Conservation (phyloP, 2,113 vertebrate species). For the Myiagra hebetior region DNA sequence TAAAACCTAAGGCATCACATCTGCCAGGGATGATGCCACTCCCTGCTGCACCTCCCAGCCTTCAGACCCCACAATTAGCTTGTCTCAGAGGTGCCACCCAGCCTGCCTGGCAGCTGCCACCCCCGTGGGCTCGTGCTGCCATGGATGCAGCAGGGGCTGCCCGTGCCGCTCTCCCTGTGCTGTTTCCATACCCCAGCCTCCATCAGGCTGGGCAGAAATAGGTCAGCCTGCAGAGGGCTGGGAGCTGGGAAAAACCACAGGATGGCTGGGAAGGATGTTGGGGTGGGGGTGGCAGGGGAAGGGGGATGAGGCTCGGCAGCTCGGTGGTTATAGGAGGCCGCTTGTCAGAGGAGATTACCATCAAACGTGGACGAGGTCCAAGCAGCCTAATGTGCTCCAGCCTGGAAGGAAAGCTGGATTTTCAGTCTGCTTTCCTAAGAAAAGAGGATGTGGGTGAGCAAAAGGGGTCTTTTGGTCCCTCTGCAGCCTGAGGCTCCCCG, state of each 20-base stretch:
- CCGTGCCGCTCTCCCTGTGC: fast-evolving
- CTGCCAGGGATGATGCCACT: fast-evolving
- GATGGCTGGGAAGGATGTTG: not conserved
- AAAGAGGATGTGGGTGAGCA: not conserved
- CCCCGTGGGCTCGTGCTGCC: fast-evolving
- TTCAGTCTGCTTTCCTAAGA: not conserved
- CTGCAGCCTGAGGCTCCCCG: not conserved
- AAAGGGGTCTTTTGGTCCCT: not conserved
- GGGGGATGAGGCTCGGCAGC: not conserved
- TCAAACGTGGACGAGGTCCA: not conserved
- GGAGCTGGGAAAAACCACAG: not conserved
- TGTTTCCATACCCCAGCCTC: not conserved
- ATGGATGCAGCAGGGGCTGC: not conserved
- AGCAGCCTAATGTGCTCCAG: not conserved
- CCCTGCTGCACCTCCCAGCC: not conserved
- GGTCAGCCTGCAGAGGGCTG: slow-evolving; percentile 12
- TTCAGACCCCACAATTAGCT: fast-evolving
- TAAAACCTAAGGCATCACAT: not conserved
- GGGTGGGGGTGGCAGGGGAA: not conserved
- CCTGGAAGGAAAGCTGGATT: not conserved
- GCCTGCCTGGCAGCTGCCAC: not conserved
- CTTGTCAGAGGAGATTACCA: not conserved
- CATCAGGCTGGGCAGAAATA: not conserved
- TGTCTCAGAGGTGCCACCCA: not conserved
- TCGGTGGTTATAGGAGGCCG: not conserved